These are phyloP conservation scores for Phenganax marumi DNA, from an alignment of 92 coral and sea anemone species.

Conservation along the genomic window DNA sequence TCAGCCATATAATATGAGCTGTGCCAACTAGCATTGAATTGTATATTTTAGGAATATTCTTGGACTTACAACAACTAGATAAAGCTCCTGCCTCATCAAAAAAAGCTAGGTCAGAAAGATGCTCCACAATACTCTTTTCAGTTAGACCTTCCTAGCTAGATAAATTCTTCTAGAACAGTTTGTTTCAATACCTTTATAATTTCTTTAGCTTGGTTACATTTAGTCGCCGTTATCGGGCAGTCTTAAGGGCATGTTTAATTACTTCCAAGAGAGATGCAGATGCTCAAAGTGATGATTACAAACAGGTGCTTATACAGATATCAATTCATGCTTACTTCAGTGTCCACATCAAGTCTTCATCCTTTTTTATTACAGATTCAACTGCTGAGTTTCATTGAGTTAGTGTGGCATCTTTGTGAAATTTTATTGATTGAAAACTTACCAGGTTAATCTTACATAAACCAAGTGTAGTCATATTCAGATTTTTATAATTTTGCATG, in stretches of 20 bases:
- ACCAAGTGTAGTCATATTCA: too few relatives aligned
- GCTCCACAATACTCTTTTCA: not conserved
- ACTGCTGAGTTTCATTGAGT: conserved; percentile 71
- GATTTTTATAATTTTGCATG: too few relatives aligned
- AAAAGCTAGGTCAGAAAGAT: conserved; percentile 67
- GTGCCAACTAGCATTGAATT: not conserved
- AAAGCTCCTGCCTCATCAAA: conserved; percentile 70
- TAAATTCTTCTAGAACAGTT: not conserved
- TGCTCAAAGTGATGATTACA: conserved; percentile 10
- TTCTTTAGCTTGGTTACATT: conserved; percentile 71
- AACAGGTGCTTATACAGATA: conserved; percentile 4
- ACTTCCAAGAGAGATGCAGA: conserved; percentile 59
- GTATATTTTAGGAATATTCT: conserved; percentile 74
- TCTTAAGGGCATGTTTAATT: conserved; percentile 73
- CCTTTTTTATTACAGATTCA: conserved; percentile 63
- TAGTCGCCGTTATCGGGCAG: conserved; percentile 87
- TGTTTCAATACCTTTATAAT: not conserved
- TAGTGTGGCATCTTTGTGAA: conserved; percentile 98
- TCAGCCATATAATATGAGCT: not conserved
- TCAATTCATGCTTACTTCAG: too few relatives aligned
- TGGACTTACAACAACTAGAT: conserved; percentile 86
- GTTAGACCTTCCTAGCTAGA: not conserved
- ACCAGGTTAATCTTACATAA: conserved; percentile 73
- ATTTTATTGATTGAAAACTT: conserved; percentile 82
- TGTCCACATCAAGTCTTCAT: not conserved